Conservation (phyloP, 2,113 vertebrate genomes). For the Eretmodus cyanostictus region DNA sequence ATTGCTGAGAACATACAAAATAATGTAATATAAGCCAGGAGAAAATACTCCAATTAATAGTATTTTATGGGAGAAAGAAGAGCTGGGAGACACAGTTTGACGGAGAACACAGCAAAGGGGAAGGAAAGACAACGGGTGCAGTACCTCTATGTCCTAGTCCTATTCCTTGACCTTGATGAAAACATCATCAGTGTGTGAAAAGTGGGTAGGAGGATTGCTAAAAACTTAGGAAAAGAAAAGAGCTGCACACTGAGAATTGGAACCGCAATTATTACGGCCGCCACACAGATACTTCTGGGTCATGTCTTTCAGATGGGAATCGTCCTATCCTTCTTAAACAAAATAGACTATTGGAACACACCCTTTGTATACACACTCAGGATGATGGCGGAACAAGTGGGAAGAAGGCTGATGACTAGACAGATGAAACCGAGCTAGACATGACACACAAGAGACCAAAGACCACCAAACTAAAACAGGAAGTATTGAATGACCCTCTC, state of each 20-base stretch:
- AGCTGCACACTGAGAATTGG: not conserved
- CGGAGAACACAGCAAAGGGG: not conserved
- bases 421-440: not conserved
- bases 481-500: not conserved
- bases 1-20: not conserved
- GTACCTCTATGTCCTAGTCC: not conserved
- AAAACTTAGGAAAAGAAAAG: not conserved
- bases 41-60: not conserved
- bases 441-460: not conserved
- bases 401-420: not conserved
- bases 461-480: not conserved
- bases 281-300: not conserved
- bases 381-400: not conserved
- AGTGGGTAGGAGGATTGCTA: not conserved
- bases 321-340: not conserved
- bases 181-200: not conserved
- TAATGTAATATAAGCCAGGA: accelerated
- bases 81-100: not conserved
- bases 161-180: not conserved
- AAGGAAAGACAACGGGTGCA: not conserved
- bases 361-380: not conserved
- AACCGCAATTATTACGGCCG: accelerated
- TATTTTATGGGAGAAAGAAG: not conserved
- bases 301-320: not conserved
- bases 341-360: not conserved